Evolutionary conservation across 1,140 invertebrate genomes (phyloP).

Genomic region (Papilio polyxenes): DNA sequence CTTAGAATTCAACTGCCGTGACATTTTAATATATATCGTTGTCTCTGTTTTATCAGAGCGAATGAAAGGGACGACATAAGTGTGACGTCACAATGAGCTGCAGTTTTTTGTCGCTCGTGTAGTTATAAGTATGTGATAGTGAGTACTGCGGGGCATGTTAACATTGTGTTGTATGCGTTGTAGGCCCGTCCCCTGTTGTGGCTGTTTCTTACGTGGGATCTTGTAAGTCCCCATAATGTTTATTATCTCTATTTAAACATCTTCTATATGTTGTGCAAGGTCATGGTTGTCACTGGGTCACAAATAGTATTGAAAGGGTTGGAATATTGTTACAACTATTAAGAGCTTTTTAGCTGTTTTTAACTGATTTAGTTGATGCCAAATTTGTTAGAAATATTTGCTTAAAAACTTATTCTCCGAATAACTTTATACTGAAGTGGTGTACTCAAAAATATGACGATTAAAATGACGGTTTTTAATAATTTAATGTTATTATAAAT

Average conservation of each 20-base stretch:
- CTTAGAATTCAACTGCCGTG: too few species aligned
- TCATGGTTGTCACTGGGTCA: slow-evolving; percentile 14
- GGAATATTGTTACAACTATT: background rate
- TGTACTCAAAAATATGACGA: background rate
- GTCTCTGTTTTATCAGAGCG: too few species aligned
- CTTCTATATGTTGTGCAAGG: slow-evolving; percentile 40
- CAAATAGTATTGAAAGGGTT: background rate
- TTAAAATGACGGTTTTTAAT: background rate
- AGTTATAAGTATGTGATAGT: slow-evolving; percentile 39
- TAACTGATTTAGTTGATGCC: too few species aligned
- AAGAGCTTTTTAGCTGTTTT: background rate
- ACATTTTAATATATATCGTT: too few species aligned
- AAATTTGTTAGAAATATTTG: too few species aligned
- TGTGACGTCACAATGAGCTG: background rate
- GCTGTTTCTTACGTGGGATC: slow-evolving; percentile 80
- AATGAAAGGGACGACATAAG: background rate
- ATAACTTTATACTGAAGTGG: too few species aligned
- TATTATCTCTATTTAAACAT: slow-evolving; percentile 58
- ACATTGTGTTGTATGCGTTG: slow-evolving; percentile 71
- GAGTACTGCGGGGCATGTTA: slow-evolving; percentile 59
- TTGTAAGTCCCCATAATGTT: slow-evolving; percentile 75
- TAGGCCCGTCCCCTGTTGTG: slow-evolving; percentile 79
- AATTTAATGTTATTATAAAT: background rate
- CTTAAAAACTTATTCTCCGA: too few species aligned
- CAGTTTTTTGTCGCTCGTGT: background rate